These are phyloP conservation scores for Ageneiosus marmoratus DNA, from an alignment of 2,113 vertebrate genomes.

Conservation along the genomic window DNA sequence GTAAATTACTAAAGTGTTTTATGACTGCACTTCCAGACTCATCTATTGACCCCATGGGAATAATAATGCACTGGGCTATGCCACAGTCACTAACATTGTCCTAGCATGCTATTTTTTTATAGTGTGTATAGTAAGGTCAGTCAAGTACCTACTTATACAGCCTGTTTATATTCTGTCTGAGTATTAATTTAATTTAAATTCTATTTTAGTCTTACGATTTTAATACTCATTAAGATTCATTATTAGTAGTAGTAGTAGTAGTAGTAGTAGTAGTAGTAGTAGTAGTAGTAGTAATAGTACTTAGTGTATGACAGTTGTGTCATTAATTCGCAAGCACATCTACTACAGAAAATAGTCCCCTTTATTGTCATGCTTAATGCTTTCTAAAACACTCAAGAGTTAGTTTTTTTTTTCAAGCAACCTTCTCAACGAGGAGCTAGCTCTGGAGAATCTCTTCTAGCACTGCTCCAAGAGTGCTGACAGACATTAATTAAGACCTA, in stretches of 20 bases:
- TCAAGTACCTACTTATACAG: slow-evolving; percentile 11
- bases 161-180: not conserved
- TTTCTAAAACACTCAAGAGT: slow-evolving; percentile 12
- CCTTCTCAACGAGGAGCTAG: slow-evolving; percentile 57
- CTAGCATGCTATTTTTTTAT: slow-evolving; percentile 18
- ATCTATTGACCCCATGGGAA: slow-evolving; percentile 46
- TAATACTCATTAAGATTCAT: not conserved
- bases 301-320: too few relatives aligned
- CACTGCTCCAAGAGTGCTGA: slow-evolving; percentile 64
- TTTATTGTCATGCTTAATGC: not conserved
- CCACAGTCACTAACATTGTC: slow-evolving; percentile 8
- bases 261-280: too few relatives aligned
- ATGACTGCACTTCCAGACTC: slow-evolving; percentile 38
- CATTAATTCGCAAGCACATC: not conserved
- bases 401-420: slow-evolving; percentile 38
- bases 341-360: not conserved
- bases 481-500: slow-evolving; percentile 77
- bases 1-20: slow-evolving; percentile 54
- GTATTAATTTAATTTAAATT: too few relatives aligned
- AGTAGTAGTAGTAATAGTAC: too few relatives aligned
- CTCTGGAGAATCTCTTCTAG: slow-evolving; percentile 72
- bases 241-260: too few relatives aligned
- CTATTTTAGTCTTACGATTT: too few relatives aligned
- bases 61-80: slow-evolving; percentile 33
- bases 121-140: slow-evolving; percentile 27